phyloP scores from a whole-genome alignment of 2,113 vertebrate species.

The Prietella phreatophila region DNA sequence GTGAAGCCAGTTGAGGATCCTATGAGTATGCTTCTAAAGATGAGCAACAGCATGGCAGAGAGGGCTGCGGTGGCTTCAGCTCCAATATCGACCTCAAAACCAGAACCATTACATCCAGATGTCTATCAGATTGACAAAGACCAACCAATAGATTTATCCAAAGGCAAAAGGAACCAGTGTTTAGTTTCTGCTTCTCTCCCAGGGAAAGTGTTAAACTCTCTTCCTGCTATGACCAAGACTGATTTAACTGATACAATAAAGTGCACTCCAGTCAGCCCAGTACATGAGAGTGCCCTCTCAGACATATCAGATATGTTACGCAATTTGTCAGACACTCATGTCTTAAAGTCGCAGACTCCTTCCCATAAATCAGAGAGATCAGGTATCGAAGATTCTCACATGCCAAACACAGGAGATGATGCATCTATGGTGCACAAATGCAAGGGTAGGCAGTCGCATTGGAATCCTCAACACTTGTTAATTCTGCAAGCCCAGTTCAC shows the following conservation, averaged over 20 bases:
- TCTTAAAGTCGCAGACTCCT: conserved; percentile 83
- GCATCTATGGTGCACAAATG: conserved; percentile 87
- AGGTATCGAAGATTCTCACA: conserved; percentile 83
- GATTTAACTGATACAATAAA: conserved; percentile 32
- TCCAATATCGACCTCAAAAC: conserved; percentile 84
- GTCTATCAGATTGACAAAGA: conserved; percentile 88
- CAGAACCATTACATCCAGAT: conserved; percentile 79
- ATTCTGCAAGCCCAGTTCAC: conserved; percentile 98
- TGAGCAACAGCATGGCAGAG: conserved; percentile 96
- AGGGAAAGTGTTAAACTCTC: conserved; percentile 43
- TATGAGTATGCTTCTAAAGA: conserved; percentile 97
- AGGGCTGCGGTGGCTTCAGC: conserved; percentile 91
- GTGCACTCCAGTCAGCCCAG: conserved; percentile 80
- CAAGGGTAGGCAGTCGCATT: conserved; percentile 98
- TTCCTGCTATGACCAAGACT: conserved; percentile 23
- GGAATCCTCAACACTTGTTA: conserved; percentile 98
- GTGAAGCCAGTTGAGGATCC: conserved; percentile 92
- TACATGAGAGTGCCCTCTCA: conserved; percentile 94
- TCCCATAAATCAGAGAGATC: conserved; percentile 85
- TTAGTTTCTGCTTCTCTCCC: conserved; percentile 25
- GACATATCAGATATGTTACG: conserved; percentile 99
- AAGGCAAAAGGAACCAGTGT: conserved; percentile 83
- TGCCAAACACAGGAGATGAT: conserved; percentile 81
- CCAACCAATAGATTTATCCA: conserved; percentile 98
- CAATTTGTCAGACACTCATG: conserved; percentile 94